Evolutionary conservation across 92 coral and sea anemone genomes (phyloP).

Genomic region (Hydrozoanthus gracilis): DNA sequence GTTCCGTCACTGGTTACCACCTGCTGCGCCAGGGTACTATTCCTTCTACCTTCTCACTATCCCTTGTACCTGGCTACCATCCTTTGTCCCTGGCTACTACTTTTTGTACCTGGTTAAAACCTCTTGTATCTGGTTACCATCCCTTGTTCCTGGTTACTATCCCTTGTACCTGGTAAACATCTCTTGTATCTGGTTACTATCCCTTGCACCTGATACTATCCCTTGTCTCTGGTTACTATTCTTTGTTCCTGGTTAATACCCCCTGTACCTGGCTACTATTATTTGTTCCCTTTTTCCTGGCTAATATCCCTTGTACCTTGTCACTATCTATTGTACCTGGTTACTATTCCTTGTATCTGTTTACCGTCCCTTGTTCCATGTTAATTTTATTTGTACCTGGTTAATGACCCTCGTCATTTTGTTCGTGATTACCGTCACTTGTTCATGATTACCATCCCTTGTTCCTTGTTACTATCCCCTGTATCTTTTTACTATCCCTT

Average conservation of each 20-base stretch:
- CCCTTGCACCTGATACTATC: neutral
- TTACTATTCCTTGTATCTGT: too few species aligned
- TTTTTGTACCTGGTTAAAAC: neutral
- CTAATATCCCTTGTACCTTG: too few species aligned
- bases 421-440: too few species aligned
- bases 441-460: too few species aligned
- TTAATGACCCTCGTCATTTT: too few species aligned
- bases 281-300: too few species aligned
- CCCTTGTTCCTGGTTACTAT: neutral
- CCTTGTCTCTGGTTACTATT: neutral
- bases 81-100: neutral
- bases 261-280: too few species aligned
- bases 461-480: too few species aligned
- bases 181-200: neutral
- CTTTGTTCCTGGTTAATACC: too few species aligned
- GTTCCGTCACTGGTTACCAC: neutral
- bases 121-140: neutral
- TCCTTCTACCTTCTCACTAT: neutral
- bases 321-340: too few species aligned
- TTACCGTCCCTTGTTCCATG: neutral
- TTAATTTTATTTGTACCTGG: too few species aligned
- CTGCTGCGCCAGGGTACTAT: neutral
- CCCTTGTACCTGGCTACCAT: neutral
- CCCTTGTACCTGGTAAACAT: neutral
- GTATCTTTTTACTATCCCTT: too few species aligned